A percentile compares a stretch with the other conserved stretches of the same genome.
These are phyloP conservation scores for Telmatochromis sp. DNA, from an alignment of 2,113 vertebrate genomes.

Conservation along the genomic window DNA sequence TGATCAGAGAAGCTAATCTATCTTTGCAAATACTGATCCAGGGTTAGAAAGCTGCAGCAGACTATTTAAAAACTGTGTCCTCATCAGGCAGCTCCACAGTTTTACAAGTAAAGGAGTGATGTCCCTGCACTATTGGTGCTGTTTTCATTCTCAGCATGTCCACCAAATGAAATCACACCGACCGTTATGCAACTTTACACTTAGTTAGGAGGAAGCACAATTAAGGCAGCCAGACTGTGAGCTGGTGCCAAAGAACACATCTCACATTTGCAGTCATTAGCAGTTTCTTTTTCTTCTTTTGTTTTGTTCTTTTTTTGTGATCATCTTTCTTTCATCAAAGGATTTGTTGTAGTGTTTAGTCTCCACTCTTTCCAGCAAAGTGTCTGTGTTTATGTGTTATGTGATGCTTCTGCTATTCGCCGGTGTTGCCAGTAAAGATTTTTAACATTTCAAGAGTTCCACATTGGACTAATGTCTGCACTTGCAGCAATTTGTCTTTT, in stretches of 20 bases:
- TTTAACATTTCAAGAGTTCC: conserved; percentile 33
- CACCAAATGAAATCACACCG: background rate
- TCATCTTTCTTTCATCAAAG: background rate
- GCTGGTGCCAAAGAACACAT: background rate
- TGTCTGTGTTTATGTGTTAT: conserved; percentile 27
- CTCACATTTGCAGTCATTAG: background rate
- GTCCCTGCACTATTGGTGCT: background rate
- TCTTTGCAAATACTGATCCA: background rate
- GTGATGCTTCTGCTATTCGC: conserved; percentile 1
- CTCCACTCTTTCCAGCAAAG: conserved; percentile 2
- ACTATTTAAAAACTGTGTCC: background rate
- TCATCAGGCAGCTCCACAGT: background rate
- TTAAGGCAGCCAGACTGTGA: background rate
- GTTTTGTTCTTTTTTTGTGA: background rate
- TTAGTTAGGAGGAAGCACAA: background rate
- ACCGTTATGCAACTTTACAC: background rate
- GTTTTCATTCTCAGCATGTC: background rate
- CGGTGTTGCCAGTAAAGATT: conserved; percentile 12
- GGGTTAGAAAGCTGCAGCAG: background rate
- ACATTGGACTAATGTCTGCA: conserved; percentile 4
- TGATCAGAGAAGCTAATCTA: background rate
- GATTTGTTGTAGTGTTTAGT: conserved; percentile 30
- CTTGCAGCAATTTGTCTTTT: conserved; percentile 26
- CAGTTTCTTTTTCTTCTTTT: fast-evolving
- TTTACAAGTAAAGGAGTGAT: background rate